phyloP scores from a whole-genome alignment of 2,797 vertebrate genomes.

The Microtus californicus region DNA sequence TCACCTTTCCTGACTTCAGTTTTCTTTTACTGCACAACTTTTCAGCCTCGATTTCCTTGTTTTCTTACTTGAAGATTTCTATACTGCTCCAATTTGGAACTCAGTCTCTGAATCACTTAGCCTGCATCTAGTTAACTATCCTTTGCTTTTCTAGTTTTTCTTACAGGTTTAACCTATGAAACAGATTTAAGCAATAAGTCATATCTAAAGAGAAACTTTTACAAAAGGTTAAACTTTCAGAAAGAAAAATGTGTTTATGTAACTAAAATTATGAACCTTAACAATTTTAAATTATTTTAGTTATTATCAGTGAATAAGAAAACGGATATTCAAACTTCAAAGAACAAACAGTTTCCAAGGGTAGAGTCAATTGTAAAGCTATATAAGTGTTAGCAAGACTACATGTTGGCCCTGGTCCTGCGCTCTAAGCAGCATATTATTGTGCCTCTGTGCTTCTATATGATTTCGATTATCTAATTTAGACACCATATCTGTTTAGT shows the following conservation, averaged over 20 bases:
- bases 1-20: not conserved
- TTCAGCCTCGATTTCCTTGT: not conserved
- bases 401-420: not conserved
- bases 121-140: not conserved
- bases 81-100: not conserved
- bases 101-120: constrained; percentile 46
- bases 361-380: not conserved
- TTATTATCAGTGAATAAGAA: not conserved
- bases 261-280: not conserved
- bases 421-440: too few relatives aligned
- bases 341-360: not conserved
- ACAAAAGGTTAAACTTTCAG: not conserved
- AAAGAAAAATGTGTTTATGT: not conserved
- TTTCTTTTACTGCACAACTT: not conserved
- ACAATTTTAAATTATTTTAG: not conserved
- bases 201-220: not conserved
- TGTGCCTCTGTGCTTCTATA: not conserved
- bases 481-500: not conserved
- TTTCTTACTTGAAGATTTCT: not conserved
- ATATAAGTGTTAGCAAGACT: not conserved
- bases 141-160: not conserved
- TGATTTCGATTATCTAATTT: not conserved
- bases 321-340: not conserved
- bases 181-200: not conserved
- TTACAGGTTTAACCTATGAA: not conserved